These are phyloP conservation scores for Hyphantria cunea DNA, from an alignment of 1,140 invertebrate genomes.

Conservation along the genomic window DNA sequence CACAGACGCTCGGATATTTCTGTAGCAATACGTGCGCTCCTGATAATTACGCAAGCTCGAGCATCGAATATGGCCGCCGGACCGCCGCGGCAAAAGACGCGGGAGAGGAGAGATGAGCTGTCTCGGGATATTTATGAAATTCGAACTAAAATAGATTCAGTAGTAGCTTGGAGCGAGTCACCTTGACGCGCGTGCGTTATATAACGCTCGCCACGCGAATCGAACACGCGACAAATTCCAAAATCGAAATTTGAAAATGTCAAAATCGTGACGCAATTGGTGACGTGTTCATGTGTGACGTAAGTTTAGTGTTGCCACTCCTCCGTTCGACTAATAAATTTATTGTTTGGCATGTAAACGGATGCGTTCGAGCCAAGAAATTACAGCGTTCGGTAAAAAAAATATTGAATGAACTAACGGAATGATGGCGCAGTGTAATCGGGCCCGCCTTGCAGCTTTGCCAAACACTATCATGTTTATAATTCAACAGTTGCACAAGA, in stretches of 20 bases:
- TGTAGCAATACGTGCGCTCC: conserved; percentile 52
- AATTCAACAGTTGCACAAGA: conserved; percentile 63
- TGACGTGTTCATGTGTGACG: conserved; percentile 73
- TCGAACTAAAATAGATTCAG: conserved; percentile 77
- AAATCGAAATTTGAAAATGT: conserved; percentile 63
- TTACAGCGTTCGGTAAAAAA: conserved; percentile 79
- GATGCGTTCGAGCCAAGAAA: conserved; percentile 81
- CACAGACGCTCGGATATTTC: conserved; percentile 44
- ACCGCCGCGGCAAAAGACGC: conserved; percentile 64
- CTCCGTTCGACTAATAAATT: conserved; percentile 79
- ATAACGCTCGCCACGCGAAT: conserved; percentile 53
- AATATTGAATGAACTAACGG: conserved; percentile 78
- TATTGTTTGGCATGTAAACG: conserved; percentile 82
- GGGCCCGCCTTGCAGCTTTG: conserved; percentile 59
- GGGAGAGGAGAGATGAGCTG: conserved; percentile 76
- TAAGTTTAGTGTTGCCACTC: conserved; percentile 70
- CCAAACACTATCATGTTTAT: conserved; percentile 73
- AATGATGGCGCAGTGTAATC: conserved; percentile 75
- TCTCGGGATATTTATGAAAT: conserved; percentile 80
- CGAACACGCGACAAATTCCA: conserved; percentile 41
- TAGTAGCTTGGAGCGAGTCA: conserved; percentile 74
- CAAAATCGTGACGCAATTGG: conserved; percentile 62
- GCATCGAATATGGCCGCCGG: conserved; percentile 64
- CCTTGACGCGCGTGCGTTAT: conserved; percentile 73
- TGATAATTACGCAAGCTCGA: conserved; percentile 68